Percentiles rank a stretch among this genome's conserved stretches.
These are phyloP conservation scores for Papilio protenor DNA, from an alignment of 2,888 invertebrate species.

Conservation along the genomic window DNA sequence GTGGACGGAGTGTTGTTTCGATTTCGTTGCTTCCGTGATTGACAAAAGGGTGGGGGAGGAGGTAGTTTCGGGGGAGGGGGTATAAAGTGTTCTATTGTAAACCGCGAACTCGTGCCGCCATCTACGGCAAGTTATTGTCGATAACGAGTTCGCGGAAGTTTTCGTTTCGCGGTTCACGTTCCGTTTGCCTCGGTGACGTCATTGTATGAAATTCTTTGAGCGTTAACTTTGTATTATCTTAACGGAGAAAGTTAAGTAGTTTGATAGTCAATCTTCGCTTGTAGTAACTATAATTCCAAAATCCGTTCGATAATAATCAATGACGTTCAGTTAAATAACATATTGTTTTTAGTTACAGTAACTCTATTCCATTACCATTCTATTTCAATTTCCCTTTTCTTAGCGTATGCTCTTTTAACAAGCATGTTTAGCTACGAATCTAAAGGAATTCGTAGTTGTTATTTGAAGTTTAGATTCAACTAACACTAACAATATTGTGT, in stretches of 20 bases:
- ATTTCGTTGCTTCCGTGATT: conserved; percentile 45
- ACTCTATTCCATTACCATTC: not conserved
- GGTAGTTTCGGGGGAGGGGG: conserved; percentile 9
- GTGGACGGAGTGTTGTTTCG: conserved; percentile 42
- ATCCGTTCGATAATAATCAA: not conserved
- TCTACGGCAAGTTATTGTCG: conserved; percentile 39
- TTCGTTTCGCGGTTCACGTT: conserved; percentile 24
- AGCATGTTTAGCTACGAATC: too few relatives aligned
- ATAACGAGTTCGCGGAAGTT: conserved; percentile 41
- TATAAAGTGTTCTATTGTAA: conserved; percentile 42
- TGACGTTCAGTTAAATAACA: not conserved
- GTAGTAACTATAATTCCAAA: not conserved
- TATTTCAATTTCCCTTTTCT: not conserved
- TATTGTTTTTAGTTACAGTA: not conserved
- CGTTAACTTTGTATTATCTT: conserved; percentile 17
- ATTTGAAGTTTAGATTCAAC: too few relatives aligned
- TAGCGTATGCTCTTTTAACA: too few relatives aligned
- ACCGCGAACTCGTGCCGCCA: conserved; percentile 36
- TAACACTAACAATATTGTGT: too few relatives aligned
- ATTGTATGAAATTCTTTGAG: conserved; percentile 9
- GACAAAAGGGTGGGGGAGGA: conserved; percentile 39
- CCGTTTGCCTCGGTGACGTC: conserved; percentile 23
- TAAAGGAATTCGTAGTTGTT: too few relatives aligned
- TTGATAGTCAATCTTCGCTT: not conserved
- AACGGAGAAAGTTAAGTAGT: conserved; percentile 1